These are phyloP conservation scores for Prunella fulvescens DNA, from an alignment of 2,113 vertebrate species.

Conservation along the genomic window DNA sequence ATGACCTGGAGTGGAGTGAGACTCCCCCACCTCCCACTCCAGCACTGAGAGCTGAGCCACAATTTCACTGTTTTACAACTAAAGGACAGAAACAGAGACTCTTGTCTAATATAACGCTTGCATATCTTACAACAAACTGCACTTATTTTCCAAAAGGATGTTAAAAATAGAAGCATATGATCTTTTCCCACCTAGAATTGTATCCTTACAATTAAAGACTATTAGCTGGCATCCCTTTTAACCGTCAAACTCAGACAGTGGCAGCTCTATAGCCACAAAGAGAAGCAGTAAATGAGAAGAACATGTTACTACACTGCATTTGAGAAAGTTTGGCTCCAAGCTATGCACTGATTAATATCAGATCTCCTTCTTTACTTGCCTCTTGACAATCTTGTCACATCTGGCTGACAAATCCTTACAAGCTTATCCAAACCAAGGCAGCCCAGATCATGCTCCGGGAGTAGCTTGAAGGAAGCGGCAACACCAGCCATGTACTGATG, in stretches of 20 bases:
- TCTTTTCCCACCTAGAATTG: constrained; percentile 55
- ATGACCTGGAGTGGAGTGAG: constrained; percentile 29
- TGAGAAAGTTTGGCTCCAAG: constrained; percentile 88
- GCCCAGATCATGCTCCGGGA: constrained; percentile 75
- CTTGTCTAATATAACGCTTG: background rate
- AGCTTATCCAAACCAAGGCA: constrained; percentile 79
- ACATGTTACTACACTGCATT: constrained; percentile 87
- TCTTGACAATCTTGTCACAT: constrained; percentile 89
- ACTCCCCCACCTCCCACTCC: constrained; percentile 30
- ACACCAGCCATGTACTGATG: constrained; percentile 74
- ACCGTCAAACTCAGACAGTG: constrained; percentile 76
- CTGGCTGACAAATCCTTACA: constrained; percentile 90
- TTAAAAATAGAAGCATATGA: constrained; percentile 41
- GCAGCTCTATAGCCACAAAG: constrained; percentile 74
- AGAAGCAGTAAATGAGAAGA: constrained; percentile 82
- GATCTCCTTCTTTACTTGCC: constrained; percentile 83
- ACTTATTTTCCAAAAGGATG: constrained; percentile 40
- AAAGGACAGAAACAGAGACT: constrained; percentile 26
- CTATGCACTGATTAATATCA: constrained; percentile 90
- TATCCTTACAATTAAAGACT: constrained; percentile 58
- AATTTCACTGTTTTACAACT: constrained; percentile 5
- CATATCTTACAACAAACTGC: constrained; percentile 33
- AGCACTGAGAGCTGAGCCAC: constrained; percentile 54
- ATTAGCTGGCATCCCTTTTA: constrained; percentile 70
- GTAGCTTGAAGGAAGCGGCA: constrained; percentile 75